Conservation (phyloP, 2,888 invertebrate genomes). For the Bembecia ichneumoniformis region DNA sequence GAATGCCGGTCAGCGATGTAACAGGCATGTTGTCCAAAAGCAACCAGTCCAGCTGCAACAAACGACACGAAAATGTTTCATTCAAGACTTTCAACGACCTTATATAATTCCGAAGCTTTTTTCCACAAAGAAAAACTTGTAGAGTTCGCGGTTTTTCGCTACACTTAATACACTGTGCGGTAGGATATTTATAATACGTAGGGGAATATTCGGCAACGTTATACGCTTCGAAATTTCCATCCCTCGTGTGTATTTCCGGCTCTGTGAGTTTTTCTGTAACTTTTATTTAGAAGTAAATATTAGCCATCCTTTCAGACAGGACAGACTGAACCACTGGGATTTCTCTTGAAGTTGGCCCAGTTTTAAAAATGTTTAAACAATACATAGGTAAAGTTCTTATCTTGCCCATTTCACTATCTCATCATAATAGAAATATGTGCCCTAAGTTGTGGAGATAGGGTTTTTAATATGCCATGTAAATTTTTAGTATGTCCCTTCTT, state of each 20-base stretch:
- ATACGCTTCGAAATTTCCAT: slow-evolving; percentile 39
- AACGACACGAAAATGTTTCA: slow-evolving; percentile 1
- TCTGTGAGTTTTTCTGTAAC: slow-evolving; percentile 23
- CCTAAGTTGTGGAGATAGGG: too few species aligned
- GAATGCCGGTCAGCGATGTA: slow-evolving; percentile 77
- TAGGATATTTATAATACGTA: slow-evolving; percentile 47
- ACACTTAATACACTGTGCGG: slow-evolving; percentile 29
- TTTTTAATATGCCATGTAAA: not conserved
- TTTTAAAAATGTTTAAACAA: too few species aligned
- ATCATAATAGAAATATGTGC: too few species aligned
- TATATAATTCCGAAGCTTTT: not conserved
- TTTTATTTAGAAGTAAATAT: slow-evolving; percentile 32
- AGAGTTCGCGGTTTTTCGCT: slow-evolving; percentile 26
- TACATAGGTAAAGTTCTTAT: too few species aligned
- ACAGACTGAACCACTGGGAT: not conserved
- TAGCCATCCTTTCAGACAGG: slow-evolving; percentile 10
- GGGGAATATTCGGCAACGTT: slow-evolving; percentile 38
- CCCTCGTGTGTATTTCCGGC: slow-evolving; percentile 42
- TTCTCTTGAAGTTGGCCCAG: too few species aligned
- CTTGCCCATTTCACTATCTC: too few species aligned
- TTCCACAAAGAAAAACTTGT: slow-evolving; percentile 13
- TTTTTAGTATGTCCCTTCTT: not conserved
- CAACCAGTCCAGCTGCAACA: slow-evolving; percentile 81
- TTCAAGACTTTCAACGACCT: not conserved
- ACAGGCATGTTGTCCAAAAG: slow-evolving; percentile 79